These are phyloP conservation scores for Caenorhabditis sp. DNA, from an alignment of 2,888 invertebrate species.

Conservation along the genomic window DNA sequence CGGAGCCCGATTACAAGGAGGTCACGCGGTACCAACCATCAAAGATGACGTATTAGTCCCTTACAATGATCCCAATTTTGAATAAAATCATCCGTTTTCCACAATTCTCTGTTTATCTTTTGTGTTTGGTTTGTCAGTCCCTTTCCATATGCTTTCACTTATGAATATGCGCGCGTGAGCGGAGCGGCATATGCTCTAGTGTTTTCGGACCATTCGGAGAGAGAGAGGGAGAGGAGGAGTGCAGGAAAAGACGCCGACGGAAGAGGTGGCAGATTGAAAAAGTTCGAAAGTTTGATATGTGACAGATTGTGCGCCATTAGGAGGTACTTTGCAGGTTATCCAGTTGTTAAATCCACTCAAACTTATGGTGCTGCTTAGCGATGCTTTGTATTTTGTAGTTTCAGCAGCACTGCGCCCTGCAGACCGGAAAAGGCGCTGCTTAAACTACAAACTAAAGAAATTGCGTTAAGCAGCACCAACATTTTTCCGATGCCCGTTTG, in stretches of 20 bases:
- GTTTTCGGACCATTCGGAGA: slow-evolving; percentile 5
- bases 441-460: slow-evolving; percentile 4
- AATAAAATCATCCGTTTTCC: neutral
- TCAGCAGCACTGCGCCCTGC: slow-evolving; percentile 1
- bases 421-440: neutral
- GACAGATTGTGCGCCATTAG: neutral
- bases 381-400: neutral
- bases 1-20: slow-evolving; percentile 36
- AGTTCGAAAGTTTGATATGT: neutral
- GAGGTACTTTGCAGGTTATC: neutral
- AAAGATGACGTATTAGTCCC: slow-evolving; percentile 43
- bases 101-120: slow-evolving; percentile 2
- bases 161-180: slow-evolving; percentile 35
- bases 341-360: too few species aligned
- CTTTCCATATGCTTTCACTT: slow-evolving; percentile 44
- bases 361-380: too few species aligned
- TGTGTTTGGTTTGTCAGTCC: slow-evolving; percentile 6
- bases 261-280: slow-evolving; percentile 3
- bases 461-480: neutral
- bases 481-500: neutral
- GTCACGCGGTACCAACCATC: slow-evolving; percentile 27
- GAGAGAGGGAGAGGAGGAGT: slow-evolving; percentile 10
- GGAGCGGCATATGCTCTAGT: slow-evolving; percentile 13
- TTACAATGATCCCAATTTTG: slow-evolving; percentile 52
- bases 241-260: neutral